These are phyloP conservation scores for Serinus canaria DNA, from an alignment of 2,113 vertebrate species.

Conservation along the genomic window DNA sequence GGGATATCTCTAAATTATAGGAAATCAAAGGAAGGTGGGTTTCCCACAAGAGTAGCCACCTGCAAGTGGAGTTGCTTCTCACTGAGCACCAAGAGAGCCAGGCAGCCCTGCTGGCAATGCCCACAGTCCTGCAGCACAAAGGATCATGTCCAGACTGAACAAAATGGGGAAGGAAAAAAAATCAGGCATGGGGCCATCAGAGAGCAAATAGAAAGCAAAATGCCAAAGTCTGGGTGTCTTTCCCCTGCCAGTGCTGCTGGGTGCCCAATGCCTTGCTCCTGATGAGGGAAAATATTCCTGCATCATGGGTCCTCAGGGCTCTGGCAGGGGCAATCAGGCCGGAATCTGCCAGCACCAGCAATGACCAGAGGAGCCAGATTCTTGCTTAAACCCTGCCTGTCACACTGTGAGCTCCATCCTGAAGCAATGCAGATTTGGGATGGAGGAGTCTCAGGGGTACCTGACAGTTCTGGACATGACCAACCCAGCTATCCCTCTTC, in stretches of 20 bases:
- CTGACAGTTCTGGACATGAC: not conserved
- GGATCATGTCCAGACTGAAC: fast-evolving
- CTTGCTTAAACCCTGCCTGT: fast-evolving
- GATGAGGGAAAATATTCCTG: not conserved
- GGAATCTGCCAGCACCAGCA: not conserved
- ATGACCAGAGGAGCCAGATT: not conserved
- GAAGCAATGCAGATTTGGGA: not conserved
- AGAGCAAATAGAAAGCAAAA: not conserved
- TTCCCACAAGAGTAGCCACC: not conserved
- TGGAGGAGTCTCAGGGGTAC: not conserved
- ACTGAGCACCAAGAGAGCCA: not conserved
- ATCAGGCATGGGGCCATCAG: fast-evolving
- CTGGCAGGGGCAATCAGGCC: not conserved
- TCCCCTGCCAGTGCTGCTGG: not conserved
- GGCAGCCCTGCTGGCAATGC: not conserved
- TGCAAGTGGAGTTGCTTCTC: not conserved
- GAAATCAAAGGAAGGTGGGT: not conserved
- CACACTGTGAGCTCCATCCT: not conserved
- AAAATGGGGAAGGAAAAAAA: not conserved
- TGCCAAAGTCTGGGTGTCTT: not conserved
- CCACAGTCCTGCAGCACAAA: fast-evolving
- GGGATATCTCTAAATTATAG: not conserved
- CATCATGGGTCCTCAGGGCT: not conserved
- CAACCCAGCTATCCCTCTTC: not conserved
- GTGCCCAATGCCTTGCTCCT: not conserved